Conservation (phyloP, 2,797 vertebrate genomes). For the Macropus fuliginosus region DNA sequence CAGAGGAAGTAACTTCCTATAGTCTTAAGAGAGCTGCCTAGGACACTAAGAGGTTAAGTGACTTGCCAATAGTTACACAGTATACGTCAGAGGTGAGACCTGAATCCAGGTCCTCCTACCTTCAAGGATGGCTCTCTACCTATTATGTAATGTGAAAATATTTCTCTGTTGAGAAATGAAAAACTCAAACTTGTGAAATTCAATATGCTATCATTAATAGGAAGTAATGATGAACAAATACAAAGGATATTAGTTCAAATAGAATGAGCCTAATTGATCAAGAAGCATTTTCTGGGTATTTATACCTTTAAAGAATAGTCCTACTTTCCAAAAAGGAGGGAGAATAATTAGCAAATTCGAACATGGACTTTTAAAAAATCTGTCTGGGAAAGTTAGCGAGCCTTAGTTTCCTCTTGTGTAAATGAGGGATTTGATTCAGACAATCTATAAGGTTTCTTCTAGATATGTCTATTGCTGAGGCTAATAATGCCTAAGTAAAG, state of each 20-base stretch:
- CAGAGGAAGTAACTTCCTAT: neutral
- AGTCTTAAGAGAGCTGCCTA: neutral
- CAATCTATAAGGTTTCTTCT: neutral
- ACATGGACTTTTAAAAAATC: neutral
- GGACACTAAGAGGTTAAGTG: neutral
- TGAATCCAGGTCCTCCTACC: neutral
- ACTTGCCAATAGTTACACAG: neutral
- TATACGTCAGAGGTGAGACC: neutral
- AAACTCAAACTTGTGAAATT: neutral
- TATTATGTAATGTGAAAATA: neutral
- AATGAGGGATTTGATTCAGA: neutral
- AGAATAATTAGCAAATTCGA: neutral
- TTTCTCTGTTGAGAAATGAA: neutral
- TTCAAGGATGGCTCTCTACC: neutral
- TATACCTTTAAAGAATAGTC: neutral
- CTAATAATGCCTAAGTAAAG: constrained; percentile 67
- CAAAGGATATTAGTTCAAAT: neutral
- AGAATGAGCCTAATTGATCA: neutral
- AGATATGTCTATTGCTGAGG: constrained; percentile 56
- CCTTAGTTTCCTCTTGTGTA: neutral
- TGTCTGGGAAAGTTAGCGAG: neutral
- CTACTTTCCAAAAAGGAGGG: neutral
- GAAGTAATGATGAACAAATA: neutral
- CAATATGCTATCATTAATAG: neutral
- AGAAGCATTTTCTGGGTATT: neutral